Evolutionary conservation across 2,797 vertebrate genomes (phyloP), one percentile per base, ranked within the genome.

Genomic region (Borostomias antarcticus): DNA sequence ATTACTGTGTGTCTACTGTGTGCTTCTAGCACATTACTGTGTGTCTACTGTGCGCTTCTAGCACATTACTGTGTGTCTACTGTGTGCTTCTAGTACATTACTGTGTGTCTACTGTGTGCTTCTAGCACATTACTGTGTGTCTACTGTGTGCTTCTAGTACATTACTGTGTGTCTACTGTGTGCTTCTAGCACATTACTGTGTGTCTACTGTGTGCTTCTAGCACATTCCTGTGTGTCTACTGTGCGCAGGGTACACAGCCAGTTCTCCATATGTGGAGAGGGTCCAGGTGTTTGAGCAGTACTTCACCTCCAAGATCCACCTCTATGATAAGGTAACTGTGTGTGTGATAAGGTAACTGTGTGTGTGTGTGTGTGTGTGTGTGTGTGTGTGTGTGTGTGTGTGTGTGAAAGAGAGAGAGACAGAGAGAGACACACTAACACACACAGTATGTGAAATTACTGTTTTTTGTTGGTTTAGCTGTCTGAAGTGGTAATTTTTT

Each of bases 211-310:
- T 2, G 3, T n/a, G 7, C 9, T 51, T 28, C 40, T n/a, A 17
- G n/a, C n/a, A n/a, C n/a, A n/a, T n/a, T n/a, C n/a, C 17, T 59
- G 54, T 26, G 61, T 50, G 30, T 37, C 28, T 26, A 50, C 28
- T 57, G 62, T 64, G 26, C 61, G 69, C 81, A 98, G 97, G 91
- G 74, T 99, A 96, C 81, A 92, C 92, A 40, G 80, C 91, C 75
- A 94, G 79, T 63, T 92, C 93, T 29, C 94, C 94, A 29, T 93
- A 87, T 77, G 89, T 96, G 76, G 90, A 88, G 89, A 98, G 96
- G 90, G 95, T 94, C 81, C 92, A 94, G 90, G 94, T 93, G 26
- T 98, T 99, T 93, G 96, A 98, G 68, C 93, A 92, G 35, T 99
- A 96, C 81, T 98, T 98, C 72, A 82, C 82, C 28, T 89, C 88